Conservation (phyloP, 2,113 vertebrate species). For the Phrynosoma blainvillii region DNA sequence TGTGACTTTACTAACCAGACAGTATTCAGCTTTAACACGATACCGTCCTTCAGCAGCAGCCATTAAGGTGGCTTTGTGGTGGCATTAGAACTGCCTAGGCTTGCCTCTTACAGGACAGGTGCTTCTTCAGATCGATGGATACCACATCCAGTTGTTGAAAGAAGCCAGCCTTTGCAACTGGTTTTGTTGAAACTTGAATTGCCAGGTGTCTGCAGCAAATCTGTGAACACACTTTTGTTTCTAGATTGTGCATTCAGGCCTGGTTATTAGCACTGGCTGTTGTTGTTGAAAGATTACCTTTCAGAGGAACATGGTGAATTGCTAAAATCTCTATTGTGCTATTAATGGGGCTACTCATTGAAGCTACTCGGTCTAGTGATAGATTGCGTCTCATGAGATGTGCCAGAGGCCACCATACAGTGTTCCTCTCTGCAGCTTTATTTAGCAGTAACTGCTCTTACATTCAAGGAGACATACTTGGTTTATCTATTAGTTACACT, state of each 20-base stretch:
- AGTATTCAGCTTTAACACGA: neutral
- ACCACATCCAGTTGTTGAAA: conserved; percentile 52
- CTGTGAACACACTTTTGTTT: conserved; percentile 49
- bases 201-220: conserved; percentile 58
- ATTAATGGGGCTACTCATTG: too few relatives aligned
- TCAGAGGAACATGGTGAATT: neutral
- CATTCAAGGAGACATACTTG: too few relatives aligned
- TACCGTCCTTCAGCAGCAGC: conserved; percentile 1
- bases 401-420: too few relatives aligned
- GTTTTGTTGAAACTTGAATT: conserved; percentile 66
- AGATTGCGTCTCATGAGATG: too few relatives aligned
- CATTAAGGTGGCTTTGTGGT: conserved; percentile 50
- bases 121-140: conserved; percentile 55
- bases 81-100: conserved; percentile 42
- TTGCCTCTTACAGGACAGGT: conserved; percentile 58
- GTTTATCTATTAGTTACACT: too few relatives aligned
- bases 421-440: too few relatives aligned
- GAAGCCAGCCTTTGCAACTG: conserved; percentile 40
- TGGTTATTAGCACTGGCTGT: conserved; percentile 46
- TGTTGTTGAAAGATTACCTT: neutral
- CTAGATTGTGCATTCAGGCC: conserved; percentile 39
- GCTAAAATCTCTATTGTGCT: neutral
- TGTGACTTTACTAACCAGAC: neutral
- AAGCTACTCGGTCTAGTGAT: too few relatives aligned
- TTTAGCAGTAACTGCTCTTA: too few relatives aligned